These are phyloP conservation scores for Coilia nasus DNA, from an alignment of 2,797 vertebrate genomes.

Conservation along the genomic window DNA sequence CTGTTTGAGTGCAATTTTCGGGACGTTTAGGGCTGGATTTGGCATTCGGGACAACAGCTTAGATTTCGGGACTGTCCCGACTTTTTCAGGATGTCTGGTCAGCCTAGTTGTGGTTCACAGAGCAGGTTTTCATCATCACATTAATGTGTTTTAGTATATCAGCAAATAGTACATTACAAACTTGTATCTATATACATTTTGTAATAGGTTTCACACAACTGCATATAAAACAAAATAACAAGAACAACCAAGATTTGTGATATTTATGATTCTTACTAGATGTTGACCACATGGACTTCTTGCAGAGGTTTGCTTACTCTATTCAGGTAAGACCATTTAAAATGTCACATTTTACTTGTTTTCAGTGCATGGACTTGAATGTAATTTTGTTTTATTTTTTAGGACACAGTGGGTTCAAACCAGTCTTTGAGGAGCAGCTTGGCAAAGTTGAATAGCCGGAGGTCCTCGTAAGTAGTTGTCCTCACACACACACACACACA, in stretches of 20 bases:
- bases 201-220: too few species aligned
- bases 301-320: conserved; percentile 71
- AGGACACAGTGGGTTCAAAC: conserved; percentile 70
- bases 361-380: not conserved
- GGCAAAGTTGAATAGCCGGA: conserved; percentile 68
- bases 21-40: too few species aligned
- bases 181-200: too few species aligned
- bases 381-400: conserved; percentile 7
- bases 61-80: too few species aligned
- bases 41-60: too few species aligned
- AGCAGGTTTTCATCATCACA: not conserved
- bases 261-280: conserved; percentile 66
- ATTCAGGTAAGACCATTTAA: conserved; percentile 77
- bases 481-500: not conserved
- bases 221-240: not conserved
- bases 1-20: too few species aligned
- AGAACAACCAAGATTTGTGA: not conserved
- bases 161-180: too few species aligned
- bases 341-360: not conserved
- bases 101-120: not conserved
- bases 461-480: conserved; percentile 79
- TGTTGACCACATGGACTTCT: conserved; percentile 73
- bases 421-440: conserved; percentile 73
- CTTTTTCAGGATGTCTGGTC: too few species aligned
- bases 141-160: not conserved